These are phyloP conservation scores for Drosophila bocqueti DNA, from an alignment of 1,140 invertebrate species.

Conservation along the genomic window DNA sequence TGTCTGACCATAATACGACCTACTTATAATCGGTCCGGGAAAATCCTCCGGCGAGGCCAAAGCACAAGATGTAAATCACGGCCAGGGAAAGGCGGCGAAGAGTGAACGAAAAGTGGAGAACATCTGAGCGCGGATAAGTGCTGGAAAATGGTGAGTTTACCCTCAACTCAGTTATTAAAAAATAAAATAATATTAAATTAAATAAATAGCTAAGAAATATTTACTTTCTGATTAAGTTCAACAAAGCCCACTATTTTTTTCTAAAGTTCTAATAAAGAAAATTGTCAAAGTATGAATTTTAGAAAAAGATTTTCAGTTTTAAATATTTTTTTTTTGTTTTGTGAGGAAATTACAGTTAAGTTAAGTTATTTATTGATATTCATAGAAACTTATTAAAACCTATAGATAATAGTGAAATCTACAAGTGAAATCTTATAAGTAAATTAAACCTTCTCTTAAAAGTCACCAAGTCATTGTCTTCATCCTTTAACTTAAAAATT, in stretches of 20 bases:
- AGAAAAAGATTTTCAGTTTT: too few species aligned
- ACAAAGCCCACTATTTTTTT: background rate
- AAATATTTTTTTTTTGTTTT: too few species aligned
- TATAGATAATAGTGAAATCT: too few species aligned
- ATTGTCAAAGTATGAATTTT: too few species aligned
- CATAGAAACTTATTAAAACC: background rate
- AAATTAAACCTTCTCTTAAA: background rate
- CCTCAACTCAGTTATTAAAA: too few species aligned
- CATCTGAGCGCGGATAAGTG: conserved; percentile 45
- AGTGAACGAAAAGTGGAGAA: background rate
- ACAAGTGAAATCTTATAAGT: too few species aligned
- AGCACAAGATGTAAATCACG: conserved; percentile 32
- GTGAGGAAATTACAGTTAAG: too few species aligned
- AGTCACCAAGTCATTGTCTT: background rate
- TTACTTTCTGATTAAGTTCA: too few species aligned
- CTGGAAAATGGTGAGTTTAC: conserved; percentile 40
- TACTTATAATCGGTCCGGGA: conserved; percentile 22
- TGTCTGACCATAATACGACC: conserved; percentile 40
- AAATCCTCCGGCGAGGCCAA: conserved; percentile 33
- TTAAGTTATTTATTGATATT: too few species aligned
- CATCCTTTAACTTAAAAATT: background rate
- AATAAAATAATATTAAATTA: background rate
- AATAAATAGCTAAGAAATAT: background rate
- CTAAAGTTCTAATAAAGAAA: background rate
- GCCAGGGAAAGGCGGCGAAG: background rate